phyloP scores from a whole-genome alignment of 2,113 vertebrate species.

The Cacatua alba region DNA sequence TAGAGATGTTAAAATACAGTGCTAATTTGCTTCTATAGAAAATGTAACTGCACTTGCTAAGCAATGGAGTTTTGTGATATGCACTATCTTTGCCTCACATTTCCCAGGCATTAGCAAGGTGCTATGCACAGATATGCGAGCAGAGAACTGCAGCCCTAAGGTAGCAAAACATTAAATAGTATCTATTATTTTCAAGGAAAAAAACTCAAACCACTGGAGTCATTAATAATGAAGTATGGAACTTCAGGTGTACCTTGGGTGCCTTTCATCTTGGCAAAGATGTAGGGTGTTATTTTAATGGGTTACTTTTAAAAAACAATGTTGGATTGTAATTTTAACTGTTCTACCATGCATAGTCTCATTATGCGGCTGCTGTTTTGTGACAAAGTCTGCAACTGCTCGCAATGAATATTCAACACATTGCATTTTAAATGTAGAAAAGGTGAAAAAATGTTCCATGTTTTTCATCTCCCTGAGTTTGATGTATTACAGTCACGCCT shows the following conservation, averaged over 20 bases:
- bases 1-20: neutral
- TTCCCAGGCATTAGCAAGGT: constrained; percentile 18
- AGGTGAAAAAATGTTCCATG: neutral
- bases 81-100: constrained; percentile 23
- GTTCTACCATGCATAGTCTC: neutral
- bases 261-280: neutral
- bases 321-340: neutral
- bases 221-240: neutral
- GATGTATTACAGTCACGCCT: neutral
- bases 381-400: neutral
- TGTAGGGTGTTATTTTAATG: constrained; percentile 1
- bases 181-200: neutral
- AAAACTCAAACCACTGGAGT: neutral
- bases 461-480: neutral
- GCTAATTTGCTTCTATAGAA: neutral
- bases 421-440: neutral
- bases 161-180: neutral
- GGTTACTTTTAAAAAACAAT: neutral
- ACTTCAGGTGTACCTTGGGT: neutral
- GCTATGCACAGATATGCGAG: neutral
- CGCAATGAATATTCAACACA: constrained; percentile 22
- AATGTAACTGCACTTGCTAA: neutral
- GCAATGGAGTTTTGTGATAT: neutral
- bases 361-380: neutral
- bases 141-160: neutral